A percentile compares a stretch with the other conserved stretches of the same genome.
phyloP scores from a whole-genome alignment of 1,140 invertebrate species.

The Mycetomoellerius zeteki region DNA sequence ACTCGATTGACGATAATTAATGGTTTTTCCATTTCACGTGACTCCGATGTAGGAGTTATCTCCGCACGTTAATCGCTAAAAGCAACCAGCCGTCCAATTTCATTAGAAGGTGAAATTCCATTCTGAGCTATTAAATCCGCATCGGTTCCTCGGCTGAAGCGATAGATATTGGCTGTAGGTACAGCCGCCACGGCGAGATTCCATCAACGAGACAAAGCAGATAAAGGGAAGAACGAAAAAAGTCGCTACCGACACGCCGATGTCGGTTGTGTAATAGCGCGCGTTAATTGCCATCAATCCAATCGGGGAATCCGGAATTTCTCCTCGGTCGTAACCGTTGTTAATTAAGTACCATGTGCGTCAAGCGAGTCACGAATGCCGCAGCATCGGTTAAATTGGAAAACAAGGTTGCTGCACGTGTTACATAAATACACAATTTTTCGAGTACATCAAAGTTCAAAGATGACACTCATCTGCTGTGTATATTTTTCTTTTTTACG shows the following conservation, averaged over 20 bases:
- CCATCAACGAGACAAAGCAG: conserved; percentile 28
- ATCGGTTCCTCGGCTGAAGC: conserved; percentile 1
- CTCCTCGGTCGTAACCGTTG: conserved; percentile 33
- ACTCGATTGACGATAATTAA: conserved; percentile 61
- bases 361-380: conserved; percentile 24
- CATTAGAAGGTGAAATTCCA: conserved; percentile 47
- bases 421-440: conserved; percentile 17
- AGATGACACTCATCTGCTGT: not conserved
- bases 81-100: conserved; percentile 24
- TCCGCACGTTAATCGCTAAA: conserved; percentile 39
- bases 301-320: conserved; percentile 62
- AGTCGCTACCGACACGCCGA: conserved; percentile 29
- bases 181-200: conserved; percentile 2
- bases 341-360: conserved; percentile 57
- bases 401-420: conserved; percentile 17
- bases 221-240: conserved; percentile 16
- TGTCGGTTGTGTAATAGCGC: conserved; percentile 54
- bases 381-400: conserved; percentile 7
- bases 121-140: conserved; percentile 50
- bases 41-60: conserved; percentile 35
- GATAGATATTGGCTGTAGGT: conserved; percentile 23
- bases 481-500: not conserved
- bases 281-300: conserved; percentile 61
- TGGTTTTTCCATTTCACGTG: conserved; percentile 50
- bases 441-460: not conserved